Conservation (phyloP, 2,797 vertebrate species). For the Acanthurus lineatus region DNA sequence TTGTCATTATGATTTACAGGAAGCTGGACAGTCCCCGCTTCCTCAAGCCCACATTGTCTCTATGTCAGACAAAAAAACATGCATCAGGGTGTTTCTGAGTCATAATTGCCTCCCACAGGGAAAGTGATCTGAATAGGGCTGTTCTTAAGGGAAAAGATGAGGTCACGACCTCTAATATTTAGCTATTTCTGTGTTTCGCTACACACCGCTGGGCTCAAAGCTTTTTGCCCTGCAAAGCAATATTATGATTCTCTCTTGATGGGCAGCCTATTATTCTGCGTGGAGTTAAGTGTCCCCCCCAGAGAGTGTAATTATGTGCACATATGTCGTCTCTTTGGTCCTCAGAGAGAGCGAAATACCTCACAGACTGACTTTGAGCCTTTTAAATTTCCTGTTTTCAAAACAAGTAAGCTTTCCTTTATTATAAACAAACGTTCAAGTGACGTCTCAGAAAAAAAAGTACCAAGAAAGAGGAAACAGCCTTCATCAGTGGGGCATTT, state of each 20-base stretch:
- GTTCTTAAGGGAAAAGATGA: slow-evolving; percentile 57
- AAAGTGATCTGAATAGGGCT: slow-evolving; percentile 36
- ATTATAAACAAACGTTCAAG: not conserved
- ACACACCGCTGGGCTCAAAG: slow-evolving; percentile 9
- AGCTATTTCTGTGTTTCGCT: slow-evolving; percentile 42
- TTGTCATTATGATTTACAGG: slow-evolving; percentile 40
- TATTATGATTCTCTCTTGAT: slow-evolving; percentile 48
- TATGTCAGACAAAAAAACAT: slow-evolving; percentile 39
- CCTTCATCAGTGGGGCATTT: not conserved
- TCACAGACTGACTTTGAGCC: not conserved
- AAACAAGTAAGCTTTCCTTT: slow-evolving; percentile 10
- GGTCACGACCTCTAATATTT: slow-evolving; percentile 61
- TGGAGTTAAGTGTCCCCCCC: slow-evolving; percentile 18
- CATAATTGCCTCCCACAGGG: slow-evolving; percentile 68
- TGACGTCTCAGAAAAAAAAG: not conserved
- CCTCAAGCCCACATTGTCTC: slow-evolving; percentile 48
- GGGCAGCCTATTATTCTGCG: slow-evolving; percentile 32
- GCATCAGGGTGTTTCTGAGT: slow-evolving; percentile 64
- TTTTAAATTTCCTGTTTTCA: slow-evolving; percentile 12
- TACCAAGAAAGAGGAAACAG: not conserved
- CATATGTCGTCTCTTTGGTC: slow-evolving; percentile 21
- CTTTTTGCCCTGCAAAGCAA: slow-evolving; percentile 49
- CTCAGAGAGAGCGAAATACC: slow-evolving; percentile 6
- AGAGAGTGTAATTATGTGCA: slow-evolving; percentile 37
- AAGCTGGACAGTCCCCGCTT: slow-evolving; percentile 36